Evolutionary conservation across 2,888 invertebrate species (phyloP).

Genomic region (Hypomecis atomaria): DNA sequence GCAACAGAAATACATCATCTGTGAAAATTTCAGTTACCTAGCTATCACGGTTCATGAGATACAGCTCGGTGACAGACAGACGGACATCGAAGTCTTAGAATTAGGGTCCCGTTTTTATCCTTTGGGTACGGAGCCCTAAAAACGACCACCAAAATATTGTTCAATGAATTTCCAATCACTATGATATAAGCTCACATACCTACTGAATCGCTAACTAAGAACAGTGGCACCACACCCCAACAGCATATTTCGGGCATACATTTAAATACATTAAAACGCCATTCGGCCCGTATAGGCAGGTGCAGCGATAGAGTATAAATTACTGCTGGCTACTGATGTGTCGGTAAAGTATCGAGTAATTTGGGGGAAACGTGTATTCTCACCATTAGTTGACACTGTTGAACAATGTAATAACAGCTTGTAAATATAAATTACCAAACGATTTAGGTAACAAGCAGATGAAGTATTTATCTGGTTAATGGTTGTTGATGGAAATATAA

Average conservation of each 20-base stretch:
- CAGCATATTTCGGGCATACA: conserved; percentile 66
- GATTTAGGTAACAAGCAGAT: neutral
- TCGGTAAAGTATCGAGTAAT: conserved; percentile 31
- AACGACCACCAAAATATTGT: too few relatives aligned
- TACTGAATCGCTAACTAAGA: conserved; percentile 33
- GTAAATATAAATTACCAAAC: neutral
- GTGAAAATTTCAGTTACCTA: too few relatives aligned
- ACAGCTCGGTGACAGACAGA: too few relatives aligned
- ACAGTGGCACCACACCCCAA: conserved; percentile 47
- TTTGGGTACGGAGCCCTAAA: too few relatives aligned
- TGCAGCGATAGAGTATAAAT: conserved; percentile 66
- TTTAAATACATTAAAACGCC: conserved; percentile 78
- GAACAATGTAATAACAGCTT: neutral
- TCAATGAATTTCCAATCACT: too few relatives aligned
- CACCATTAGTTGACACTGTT: conserved; percentile 30
- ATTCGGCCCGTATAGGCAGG: conserved; percentile 69
- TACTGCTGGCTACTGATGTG: conserved; percentile 63
- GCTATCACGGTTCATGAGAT: too few relatives aligned
- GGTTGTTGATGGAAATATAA: too few relatives aligned
- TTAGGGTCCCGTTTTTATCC: too few relatives aligned
- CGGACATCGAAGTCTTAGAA: too few relatives aligned
- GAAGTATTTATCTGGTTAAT: neutral
- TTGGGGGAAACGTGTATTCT: conserved; percentile 32
- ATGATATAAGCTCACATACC: too few relatives aligned
- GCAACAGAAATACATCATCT: too few relatives aligned